Base-by-base conservation (phyloP, 2,797 vertebrate genomes). In the Periparus ater region DNA sequence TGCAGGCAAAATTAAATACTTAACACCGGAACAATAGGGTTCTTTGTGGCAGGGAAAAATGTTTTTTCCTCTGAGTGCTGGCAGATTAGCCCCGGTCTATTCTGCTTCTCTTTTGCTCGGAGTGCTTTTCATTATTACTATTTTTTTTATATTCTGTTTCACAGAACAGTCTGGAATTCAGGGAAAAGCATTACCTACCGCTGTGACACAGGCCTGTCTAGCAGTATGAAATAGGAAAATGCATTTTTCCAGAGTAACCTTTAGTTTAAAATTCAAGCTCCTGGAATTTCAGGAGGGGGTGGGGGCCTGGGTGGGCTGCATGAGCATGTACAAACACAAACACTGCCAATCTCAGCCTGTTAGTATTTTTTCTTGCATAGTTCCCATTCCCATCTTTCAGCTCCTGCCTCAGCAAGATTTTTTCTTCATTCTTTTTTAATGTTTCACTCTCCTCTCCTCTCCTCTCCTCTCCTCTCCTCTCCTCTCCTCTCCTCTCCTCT, bases 41-140 rank as follows among this genome's bases (percentile, higher is more conserved):
- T 85, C 95, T 95, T 94, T 96, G 94, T 95, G 74, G 44, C 10
- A 13, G 45, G 23, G 67, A 90, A 95, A 91, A 94, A 67, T 74
- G 23, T 54, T 91, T 93, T 81, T 92, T 58, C 72, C 62, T 82
- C 48, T 13, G 62, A 81, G 83, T 60, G 20, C 55, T 93, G 88
- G 74, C 80, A 95, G 95, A 95, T 84, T 90, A 93, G 48, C 77
- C 26, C 48, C 1, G 2, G 77, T 51, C 76, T 75, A 50, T 84
- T 93, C 62, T 84, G 47, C 63, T 65, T 72, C 83, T 71, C 72
- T 79, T 81, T 82, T 73, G 44, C 81, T 88, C 4, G 0, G 21
- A 77, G 42, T 76, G 76, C 73, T 94, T 90, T 88, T 91, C 51
- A 53, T 91, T 71, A 53, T 88, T 82, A 19, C 34, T 75, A 15